Base-by-base conservation (phyloP, 1,140 invertebrate species). In the Ooceraea biroi region DNA sequence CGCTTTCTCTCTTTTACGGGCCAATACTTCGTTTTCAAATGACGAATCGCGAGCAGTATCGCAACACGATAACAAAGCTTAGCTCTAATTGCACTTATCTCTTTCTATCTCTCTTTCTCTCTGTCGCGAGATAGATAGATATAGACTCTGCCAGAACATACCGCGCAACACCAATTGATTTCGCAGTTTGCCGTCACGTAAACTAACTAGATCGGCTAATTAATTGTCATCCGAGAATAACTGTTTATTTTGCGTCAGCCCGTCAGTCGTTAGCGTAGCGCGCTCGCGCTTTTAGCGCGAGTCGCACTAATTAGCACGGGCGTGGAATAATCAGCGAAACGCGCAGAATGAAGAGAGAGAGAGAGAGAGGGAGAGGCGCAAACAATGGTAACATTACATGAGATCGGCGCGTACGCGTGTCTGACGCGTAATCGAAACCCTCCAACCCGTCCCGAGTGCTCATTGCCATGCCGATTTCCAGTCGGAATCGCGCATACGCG, bases 241-340 rank as follows among this genome's bases (percentile, higher is more conserved):
- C 27, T 48, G 25, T 74, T 74, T 61, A 46, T 74, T 74, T 61
- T 74, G 46, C 7, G 19, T 61, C 27, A 17, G 14, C n/a, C n/a
- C 17, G 3, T 30, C 63, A 41, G 3, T 30, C 63, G 41, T 63
- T 48, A 76, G 27, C 8, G n/a, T 27, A 57, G 14, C 3, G 3
- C 19, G 19, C 5, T 36, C 22, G 27, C n/a, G 68, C 25, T 57
- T 19, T 71, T n/a, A 55, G 36, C 36, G 36, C 36, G 36, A 36
- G 36, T 36, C 36, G 36, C 36, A 7, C 36, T 36, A 36, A 36
- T 36, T 36, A 36, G 36, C n/a, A 1, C 36, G 22, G 30, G 14
- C 14, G 14, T 3, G 41, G 36, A 27, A 58, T 36, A n/a, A 52
- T 30, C 27, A 55, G 14, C 52, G 27, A 55, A 55, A 58, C 10